Conservation (phyloP, 2,888 invertebrate species). For the Lithophane leautieri region DNA sequence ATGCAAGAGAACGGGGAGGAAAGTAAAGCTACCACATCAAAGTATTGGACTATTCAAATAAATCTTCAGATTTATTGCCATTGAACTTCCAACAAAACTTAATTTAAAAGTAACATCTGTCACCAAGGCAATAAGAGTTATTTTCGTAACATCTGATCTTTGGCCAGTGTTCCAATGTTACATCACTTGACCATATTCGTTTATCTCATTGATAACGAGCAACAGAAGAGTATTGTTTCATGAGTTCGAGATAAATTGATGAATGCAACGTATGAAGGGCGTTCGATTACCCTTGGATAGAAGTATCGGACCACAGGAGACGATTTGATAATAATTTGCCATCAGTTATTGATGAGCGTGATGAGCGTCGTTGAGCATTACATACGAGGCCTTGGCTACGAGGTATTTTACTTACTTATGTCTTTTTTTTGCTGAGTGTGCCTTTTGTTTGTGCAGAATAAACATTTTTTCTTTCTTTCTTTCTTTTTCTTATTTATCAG, state of each 20-base stretch:
- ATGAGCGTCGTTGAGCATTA: neutral
- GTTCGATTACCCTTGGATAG: conserved; percentile 27
- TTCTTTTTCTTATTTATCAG: too few species aligned
- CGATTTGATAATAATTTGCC: conserved; percentile 23
- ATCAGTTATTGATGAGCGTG: conserved; percentile 7
- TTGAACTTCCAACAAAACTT: neutral
- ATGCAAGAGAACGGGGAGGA: neutral
- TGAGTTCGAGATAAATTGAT: conserved; percentile 21
- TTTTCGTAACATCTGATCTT: conserved; percentile 8
- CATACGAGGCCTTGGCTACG: too few species aligned
- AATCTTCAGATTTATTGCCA: conserved; percentile 9
- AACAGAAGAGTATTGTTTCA: conserved; percentile 39
- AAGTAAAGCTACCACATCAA: neutral
- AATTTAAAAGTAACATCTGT: neutral
- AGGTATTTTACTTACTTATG: too few species aligned
- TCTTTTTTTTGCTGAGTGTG: too few species aligned
- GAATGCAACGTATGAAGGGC: conserved; percentile 24
- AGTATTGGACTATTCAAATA: neutral
- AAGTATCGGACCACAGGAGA: conserved; percentile 35
- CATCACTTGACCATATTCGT: conserved; percentile 46
- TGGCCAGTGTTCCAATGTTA: conserved; percentile 26
- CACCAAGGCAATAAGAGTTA: neutral
- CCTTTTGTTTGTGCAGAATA: too few species aligned
- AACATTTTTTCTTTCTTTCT: too few species aligned
- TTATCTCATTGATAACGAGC: conserved; percentile 45